These are phyloP conservation scores for Agriopis aurantiaria DNA, from an alignment of 2,888 invertebrate species.

Conservation along the genomic window DNA sequence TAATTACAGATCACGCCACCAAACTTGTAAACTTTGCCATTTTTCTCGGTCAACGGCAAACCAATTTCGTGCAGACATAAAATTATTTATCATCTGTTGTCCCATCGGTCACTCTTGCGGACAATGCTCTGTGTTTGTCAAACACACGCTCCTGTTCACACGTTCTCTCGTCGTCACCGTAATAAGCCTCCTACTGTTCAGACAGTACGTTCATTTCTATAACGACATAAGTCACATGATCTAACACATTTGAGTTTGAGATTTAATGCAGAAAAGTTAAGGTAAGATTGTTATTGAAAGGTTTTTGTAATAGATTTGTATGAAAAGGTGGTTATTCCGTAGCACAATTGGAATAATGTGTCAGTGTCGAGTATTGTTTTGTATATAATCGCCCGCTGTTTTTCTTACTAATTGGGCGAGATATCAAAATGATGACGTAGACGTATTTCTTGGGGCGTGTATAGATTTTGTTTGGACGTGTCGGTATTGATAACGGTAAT, in stretches of 20 bases:
- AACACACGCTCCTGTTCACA: conserved; percentile 63
- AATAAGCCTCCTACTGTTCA: conserved; percentile 67
- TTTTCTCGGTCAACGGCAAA: conserved; percentile 32
- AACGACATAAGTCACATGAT: conserved; percentile 19
- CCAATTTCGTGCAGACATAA: conserved; percentile 40
- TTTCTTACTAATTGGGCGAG: conserved; percentile 82
- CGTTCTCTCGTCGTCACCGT: conserved; percentile 46
- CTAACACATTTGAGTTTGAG: conserved; percentile 25
- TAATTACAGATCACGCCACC: background rate
- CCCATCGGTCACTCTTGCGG: conserved; percentile 57
- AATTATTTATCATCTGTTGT: conserved; percentile 58
- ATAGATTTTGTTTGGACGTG: conserved; percentile 47
- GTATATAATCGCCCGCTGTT: conserved; percentile 72
- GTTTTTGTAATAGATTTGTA: conserved; percentile 34
- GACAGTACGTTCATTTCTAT: conserved; percentile 15
- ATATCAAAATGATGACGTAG: conserved; percentile 67
- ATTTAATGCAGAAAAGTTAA: rapidly evolving
- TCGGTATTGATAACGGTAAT: conserved; percentile 4
- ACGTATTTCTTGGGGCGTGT: conserved; percentile 40
- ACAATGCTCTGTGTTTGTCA: conserved; percentile 59
- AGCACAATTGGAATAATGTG: conserved; percentile 72
- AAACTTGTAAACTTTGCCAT: conserved; percentile 17
- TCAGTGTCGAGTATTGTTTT: conserved; percentile 71
- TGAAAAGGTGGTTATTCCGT: conserved; percentile 42
- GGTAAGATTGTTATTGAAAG: conserved; percentile 9